phyloP scores from a whole-genome alignment of 2,888 invertebrate species.

The Hirtodrosophila alboralis region DNA sequence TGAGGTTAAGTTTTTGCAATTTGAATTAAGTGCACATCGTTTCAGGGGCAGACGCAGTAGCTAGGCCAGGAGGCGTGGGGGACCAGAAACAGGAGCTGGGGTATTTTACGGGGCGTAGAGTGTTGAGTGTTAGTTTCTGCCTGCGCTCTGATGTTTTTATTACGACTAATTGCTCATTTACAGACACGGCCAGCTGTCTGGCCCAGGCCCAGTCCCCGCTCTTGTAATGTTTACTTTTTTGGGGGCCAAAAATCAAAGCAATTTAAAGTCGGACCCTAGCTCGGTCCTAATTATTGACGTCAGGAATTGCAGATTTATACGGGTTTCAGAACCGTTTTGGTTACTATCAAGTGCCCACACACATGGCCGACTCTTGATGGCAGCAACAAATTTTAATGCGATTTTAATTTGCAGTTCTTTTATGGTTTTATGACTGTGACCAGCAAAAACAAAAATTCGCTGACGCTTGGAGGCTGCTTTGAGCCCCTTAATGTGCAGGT shows the following conservation, averaged over 20 bases:
- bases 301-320: constrained; percentile 44
- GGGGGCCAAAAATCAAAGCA: constrained; percentile 36
- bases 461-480: constrained; percentile 48
- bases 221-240: constrained; percentile 26
- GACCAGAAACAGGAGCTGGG: not conserved
- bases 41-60: constrained; percentile 16
- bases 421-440: constrained; percentile 23
- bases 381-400: constrained; percentile 58
- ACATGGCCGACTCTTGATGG: constrained; percentile 46
- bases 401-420: constrained; percentile 67
- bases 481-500: constrained; percentile 49
- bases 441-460: constrained; percentile 40
- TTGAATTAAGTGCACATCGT: constrained; percentile 74
- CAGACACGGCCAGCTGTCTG: constrained; percentile 33
- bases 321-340: constrained; percentile 1
- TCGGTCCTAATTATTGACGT: constrained; percentile 55
- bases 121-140: constrained; percentile 48
- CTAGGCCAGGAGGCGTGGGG: too few species aligned
- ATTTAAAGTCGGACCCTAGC: constrained; percentile 24
- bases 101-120: constrained; percentile 30
- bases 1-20: constrained; percentile 67
- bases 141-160: constrained; percentile 66
- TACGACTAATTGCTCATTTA: constrained; percentile 76
- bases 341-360: constrained; percentile 51
- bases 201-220: not conserved